Base-by-base conservation (phyloP, 2,113 vertebrate genomes). In the Petrocephalus zakoni region DNA sequence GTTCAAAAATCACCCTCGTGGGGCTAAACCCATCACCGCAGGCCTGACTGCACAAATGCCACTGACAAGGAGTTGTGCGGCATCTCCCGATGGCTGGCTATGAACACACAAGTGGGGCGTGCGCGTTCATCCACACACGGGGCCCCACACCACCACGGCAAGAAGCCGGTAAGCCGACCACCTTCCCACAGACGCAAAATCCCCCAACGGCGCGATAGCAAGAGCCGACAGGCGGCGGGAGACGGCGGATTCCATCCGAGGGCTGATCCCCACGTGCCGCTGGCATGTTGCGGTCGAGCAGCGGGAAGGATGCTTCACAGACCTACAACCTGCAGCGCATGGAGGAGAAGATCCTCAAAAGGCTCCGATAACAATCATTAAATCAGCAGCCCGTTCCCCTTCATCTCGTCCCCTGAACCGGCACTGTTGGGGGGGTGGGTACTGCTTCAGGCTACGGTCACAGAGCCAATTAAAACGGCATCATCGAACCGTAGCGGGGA, bases 391-490 rank as follows among this genome's bases (percentile, higher is more conserved):
- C 84, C 75, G 85, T 88, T 47, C 51, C 85, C 64, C 85, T 86
- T 84, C 17, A 85, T 90, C 81, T 85, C 49, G 17, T 49, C 34
- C n/a, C 61, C 17, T 46, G 89, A 61, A 52, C 61, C 75, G 42
- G 88, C 87, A 88, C 42, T 46, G 17, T 13, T 19, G n/a, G 72
- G 68, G 68, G n/a, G 7, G 52, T 8, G 72, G 47, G 49, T 10
- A 51, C 68, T 22, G 78, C 81, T 37, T 47, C 81, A 29, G 81
- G 87, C 55, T 49, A 88, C 47, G 85, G 89, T 51, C 89, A 89
- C 75, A 83, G 75, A 91, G 91, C 88, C 89, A 92, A 91, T 93
- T 91, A 92, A 93, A 93, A 90, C 58, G 87, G 53, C 15, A 72
- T 88, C 88, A 75, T 82, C 34, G 86, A 91, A 91, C 90, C 37